A percentile compares a stretch with the other conserved stretches of the same genome.
These are phyloP conservation scores for Betta splendens DNA, from an alignment of 2,797 vertebrate genomes.

Conservation along the genomic window DNA sequence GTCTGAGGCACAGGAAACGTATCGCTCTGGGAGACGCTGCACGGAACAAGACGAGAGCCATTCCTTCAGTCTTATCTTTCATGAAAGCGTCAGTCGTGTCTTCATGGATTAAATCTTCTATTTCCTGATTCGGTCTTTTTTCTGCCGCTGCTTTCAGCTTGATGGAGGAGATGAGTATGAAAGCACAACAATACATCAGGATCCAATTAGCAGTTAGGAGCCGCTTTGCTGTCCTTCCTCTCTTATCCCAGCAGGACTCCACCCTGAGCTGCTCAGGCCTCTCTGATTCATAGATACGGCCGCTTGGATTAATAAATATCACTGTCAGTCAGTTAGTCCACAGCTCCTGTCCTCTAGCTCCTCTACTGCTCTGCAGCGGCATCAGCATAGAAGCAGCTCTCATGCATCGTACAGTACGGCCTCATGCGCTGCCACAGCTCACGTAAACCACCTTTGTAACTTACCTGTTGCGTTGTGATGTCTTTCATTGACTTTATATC, in stretches of 20 bases:
- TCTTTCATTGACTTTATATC: too few species aligned
- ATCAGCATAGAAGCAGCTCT: too few species aligned
- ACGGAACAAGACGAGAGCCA: background rate
- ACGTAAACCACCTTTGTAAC: too few species aligned
- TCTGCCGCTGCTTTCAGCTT: constrained; percentile 1
- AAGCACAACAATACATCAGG: background rate
- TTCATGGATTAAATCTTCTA: background rate
- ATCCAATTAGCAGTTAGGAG: constrained; percentile 19
- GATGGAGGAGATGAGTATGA: background rate
- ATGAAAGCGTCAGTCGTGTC: constrained; percentile 2
- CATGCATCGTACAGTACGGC: too few species aligned
- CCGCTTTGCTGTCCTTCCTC: background rate
- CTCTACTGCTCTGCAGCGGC: too few species aligned
- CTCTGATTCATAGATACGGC: too few species aligned
- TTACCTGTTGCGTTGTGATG: too few species aligned
- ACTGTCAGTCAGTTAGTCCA: too few species aligned
- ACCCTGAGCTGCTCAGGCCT: too few species aligned
- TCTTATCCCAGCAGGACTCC: constrained; percentile 6
- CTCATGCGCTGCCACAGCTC: too few species aligned
- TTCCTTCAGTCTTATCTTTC: constrained; percentile 4
- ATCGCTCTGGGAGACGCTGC: background rate
- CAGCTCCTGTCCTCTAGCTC: too few species aligned
- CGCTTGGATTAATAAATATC: too few species aligned
- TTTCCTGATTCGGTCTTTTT: background rate
- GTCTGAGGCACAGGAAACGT: constrained; percentile 2